Evolutionary conservation across 1,140 invertebrate genomes (phyloP).

Genomic region (Octopus bimaculoides): DNA sequence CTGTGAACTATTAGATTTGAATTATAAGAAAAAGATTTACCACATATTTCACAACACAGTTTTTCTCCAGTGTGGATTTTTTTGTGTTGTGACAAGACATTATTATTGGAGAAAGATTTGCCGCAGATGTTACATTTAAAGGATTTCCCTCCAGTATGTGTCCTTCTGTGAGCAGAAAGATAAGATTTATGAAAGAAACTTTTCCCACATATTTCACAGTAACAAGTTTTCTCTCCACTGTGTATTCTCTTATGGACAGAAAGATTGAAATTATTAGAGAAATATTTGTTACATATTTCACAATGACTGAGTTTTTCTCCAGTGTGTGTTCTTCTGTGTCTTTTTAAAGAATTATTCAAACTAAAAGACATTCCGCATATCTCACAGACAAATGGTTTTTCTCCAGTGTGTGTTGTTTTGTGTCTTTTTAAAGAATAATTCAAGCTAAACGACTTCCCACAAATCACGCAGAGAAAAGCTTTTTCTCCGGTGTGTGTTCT

Average conservation of each 20-base stretch:
- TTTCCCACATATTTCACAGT: conserved; percentile 28
- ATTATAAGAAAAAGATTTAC: conserved; percentile 76
- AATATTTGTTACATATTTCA: not conserved
- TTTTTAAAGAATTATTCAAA: not conserved
- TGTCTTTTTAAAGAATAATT: not conserved
- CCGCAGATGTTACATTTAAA: conserved; percentile 25
- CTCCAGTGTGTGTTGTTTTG: not conserved
- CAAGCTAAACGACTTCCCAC: not conserved
- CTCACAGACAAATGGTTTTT: not conserved
- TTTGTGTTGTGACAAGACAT: conserved; percentile 44
- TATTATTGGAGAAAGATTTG: conserved; percentile 26
- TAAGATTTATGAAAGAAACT: conserved; percentile 17
- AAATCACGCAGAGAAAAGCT: not conserved
- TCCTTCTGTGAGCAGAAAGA: not conserved
- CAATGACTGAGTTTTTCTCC: not conserved
- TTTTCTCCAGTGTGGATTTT: conserved; percentile 85
- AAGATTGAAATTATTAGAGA: not conserved
- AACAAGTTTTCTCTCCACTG: not conserved
- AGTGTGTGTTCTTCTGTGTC: not conserved
- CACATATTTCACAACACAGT: conserved; percentile 95
- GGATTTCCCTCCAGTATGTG: not conserved
- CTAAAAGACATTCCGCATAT: not conserved
- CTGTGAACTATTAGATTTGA: conserved; percentile 44
- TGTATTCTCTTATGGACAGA: conserved; percentile 8
- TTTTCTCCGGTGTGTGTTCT: not conserved